Evolutionary conservation across 2,113 vertebrate species (phyloP).

Genomic region (Paramormyrops kingsleyae): DNA sequence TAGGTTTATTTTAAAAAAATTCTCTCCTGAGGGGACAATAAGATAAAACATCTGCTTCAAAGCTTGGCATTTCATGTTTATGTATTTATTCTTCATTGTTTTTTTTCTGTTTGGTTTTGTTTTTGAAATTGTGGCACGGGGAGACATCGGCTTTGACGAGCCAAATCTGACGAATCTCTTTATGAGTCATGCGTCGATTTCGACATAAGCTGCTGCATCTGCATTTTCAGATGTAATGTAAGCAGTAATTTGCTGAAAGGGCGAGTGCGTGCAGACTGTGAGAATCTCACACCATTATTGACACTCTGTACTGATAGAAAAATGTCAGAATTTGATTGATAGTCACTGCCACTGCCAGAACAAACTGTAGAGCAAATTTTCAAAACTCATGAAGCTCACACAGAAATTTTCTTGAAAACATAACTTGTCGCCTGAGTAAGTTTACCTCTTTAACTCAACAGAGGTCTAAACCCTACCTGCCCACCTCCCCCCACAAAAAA

Average conservation of each 20-base stretch:
- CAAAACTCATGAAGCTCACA: background rate
- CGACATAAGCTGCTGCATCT: background rate
- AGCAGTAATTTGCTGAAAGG: background rate
- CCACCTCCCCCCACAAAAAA: too few relatives aligned
- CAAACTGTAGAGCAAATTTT: background rate
- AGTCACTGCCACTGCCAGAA: background rate
- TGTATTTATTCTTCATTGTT: background rate
- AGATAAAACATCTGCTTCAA: slow-evolving; percentile 4
- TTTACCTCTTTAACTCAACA: background rate
- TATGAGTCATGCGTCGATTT: background rate
- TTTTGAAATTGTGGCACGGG: background rate
- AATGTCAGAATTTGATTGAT: background rate
- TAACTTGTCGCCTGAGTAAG: background rate
- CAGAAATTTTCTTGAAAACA: background rate
- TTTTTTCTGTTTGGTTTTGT: background rate
- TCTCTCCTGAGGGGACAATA: background rate
- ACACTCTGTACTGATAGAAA: background rate
- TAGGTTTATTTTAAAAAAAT: background rate
- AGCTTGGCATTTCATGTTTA: background rate
- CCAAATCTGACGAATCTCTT: background rate
- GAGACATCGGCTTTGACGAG: background rate
- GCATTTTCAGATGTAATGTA: background rate
- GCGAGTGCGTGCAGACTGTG: background rate
- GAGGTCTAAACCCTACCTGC: background rate
- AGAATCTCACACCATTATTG: background rate